These are phyloP conservation scores for Grus americana DNA, from an alignment of 2,113 vertebrate species.

Conservation along the genomic window DNA sequence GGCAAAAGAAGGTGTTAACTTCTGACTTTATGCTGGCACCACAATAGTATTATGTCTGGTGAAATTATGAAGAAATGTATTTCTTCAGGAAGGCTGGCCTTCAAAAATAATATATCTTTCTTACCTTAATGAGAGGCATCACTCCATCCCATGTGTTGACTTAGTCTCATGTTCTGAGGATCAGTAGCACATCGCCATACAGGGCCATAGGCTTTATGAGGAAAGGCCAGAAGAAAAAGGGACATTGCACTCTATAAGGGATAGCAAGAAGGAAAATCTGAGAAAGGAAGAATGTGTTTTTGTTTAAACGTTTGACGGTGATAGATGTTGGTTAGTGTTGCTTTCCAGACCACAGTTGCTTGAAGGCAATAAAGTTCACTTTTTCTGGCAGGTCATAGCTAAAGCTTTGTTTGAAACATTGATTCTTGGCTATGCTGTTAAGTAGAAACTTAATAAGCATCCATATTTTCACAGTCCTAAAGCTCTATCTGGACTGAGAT, in stretches of 20 bases:
- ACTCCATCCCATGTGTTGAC: neutral
- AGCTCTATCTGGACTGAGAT: neutral
- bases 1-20: neutral
- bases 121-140: neutral
- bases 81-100: neutral
- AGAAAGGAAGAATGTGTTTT: slow-evolving; percentile 12
- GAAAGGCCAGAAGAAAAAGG: neutral
- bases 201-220: neutral
- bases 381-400: slow-evolving; percentile 38
- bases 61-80: neutral
- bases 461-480: slow-evolving; percentile 25
- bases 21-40: neutral
- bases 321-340: slow-evolving; percentile 7
- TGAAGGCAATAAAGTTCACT: slow-evolving; percentile 32
- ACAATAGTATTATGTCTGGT: neutral
- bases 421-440: slow-evolving; percentile 2
- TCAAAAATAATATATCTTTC: neutral
- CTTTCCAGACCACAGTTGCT: slow-evolving; percentile 33
- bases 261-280: slow-evolving; percentile 25
- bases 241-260: neutral
- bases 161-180: neutral
- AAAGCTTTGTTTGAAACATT: slow-evolving; percentile 18
- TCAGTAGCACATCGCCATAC: neutral
- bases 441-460: slow-evolving; percentile 37
- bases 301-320: slow-evolving; percentile 1